phyloP scores from a whole-genome alignment of 2,113 vertebrate genomes.

The Xenopus laevis region DNA sequence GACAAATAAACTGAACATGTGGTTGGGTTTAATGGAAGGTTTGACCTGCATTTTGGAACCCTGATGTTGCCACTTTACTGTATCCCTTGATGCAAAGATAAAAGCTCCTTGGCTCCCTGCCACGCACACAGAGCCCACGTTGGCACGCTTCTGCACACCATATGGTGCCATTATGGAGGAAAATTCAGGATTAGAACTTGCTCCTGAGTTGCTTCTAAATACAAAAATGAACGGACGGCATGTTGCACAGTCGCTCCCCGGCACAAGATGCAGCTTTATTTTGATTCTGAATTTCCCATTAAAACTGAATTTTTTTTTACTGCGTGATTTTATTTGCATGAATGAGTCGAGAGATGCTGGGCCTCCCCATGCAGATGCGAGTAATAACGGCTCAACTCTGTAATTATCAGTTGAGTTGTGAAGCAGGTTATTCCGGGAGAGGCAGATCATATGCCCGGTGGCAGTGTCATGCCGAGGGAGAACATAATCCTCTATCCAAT shows the following conservation, averaged over 20 bases:
- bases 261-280: no score
- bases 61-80: background rate
- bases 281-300: no score
- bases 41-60: background rate
- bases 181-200: background rate
- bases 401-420: conserved; percentile 9
- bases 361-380: conserved; percentile 2
- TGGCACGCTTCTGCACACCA: background rate
- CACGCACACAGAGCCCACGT: background rate
- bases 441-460: background rate
- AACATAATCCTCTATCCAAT: conserved; percentile 5
- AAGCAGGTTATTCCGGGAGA: background rate
- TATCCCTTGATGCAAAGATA: background rate
- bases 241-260: no score
- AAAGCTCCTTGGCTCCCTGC: background rate
- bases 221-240: no score
- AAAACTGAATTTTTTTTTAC: no score
- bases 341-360: background rate
- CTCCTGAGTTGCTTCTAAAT: no score
- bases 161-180: background rate
- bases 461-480: background rate
- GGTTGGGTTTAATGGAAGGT: no score
- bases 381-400: conserved; percentile 9
- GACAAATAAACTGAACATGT: no score
- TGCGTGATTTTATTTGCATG: background rate